Evolutionary conservation across 2,888 invertebrate species (phyloP).

Genomic region (Melanophora roralis): DNA sequence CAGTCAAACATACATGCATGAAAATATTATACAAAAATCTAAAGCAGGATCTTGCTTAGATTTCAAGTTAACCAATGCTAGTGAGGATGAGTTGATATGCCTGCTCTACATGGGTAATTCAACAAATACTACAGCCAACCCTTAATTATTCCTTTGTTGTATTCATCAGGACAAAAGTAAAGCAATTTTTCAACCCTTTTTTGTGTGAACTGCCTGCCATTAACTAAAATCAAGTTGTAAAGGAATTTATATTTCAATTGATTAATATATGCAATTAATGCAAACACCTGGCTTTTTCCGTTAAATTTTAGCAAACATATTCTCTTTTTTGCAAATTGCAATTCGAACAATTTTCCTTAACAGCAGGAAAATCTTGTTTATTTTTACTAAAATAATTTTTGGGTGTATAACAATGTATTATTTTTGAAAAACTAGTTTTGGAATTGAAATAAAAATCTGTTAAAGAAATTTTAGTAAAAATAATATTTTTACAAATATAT

Average conservation of each 20-base stretch:
- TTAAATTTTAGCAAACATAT: not conserved
- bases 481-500: no score
- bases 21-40: slow-evolving; percentile 12
- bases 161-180: slow-evolving; percentile 17
- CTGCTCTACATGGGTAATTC: not conserved
- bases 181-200: slow-evolving; percentile 54
- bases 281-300: slow-evolving; percentile 33
- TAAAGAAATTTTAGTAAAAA: no score
- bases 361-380: no score
- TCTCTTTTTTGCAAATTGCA: not conserved
- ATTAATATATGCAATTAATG: not conserved
- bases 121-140: slow-evolving; percentile 31
- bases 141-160: slow-evolving; percentile 16
- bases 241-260: slow-evolving; percentile 8
- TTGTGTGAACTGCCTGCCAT: not conserved
- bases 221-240: slow-evolving; percentile 1
- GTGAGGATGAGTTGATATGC: not conserved
- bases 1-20: slow-evolving; percentile 36
- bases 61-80: slow-evolving; percentile 41
- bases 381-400: no score
- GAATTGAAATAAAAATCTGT: no score
- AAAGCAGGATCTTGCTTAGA: slow-evolving; percentile 35
- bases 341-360: no score
- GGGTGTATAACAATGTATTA: not conserved
- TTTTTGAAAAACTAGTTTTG: not conserved